Base-by-base conservation (phyloP, 2,888 invertebrate species). In the Syritta pipiens region DNA sequence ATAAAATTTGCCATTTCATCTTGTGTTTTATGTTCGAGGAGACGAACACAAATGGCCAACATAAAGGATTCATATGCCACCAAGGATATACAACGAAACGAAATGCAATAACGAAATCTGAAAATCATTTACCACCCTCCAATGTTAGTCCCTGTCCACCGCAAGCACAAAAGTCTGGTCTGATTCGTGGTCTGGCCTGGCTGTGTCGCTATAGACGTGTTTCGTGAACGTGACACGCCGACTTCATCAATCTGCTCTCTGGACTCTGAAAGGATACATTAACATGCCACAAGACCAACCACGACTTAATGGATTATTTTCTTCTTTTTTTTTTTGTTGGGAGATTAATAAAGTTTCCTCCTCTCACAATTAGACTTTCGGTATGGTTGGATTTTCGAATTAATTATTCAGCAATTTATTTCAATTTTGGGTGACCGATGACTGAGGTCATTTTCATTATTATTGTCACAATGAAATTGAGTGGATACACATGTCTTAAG, bases 1-100 rank as follows among this genome's bases (percentile, higher is more conserved):
- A 69, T 68, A 63, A 68, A 76, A 76, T 46, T 63, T 68, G 62
- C 76, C 55, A 69, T 63, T 68, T 63, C 62, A 76, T 62, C 51
- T 59, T 51, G 67, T 59, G 68, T 76, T 76, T 76, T 53, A 67
- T 74, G 65, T 37, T 37, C 53, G n/a, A 24, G 24, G 12, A 53
- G 59, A 67, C 53, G 60, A 48, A 37, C 60, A 19, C 35, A 20
- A 19, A 28, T 46, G 24, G 22, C 40, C 10, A 9, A 14, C 30
- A 55, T 19, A 59, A 60, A 59, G 59, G 30, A 51, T 65, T 63
- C 40, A 26, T 49, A 26, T 40, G 49, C 26, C 22, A 53, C 17
- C 20, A 24, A 12, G 26, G 42, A 20, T 1, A 9, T 22, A n/a
- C 42, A 10, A n/a, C 19, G 7, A 49, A 24, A 22, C 2, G 12